Evolutionary conservation across 2,113 vertebrate species (phyloP).

Genomic region (Colaptes auratus): DNA sequence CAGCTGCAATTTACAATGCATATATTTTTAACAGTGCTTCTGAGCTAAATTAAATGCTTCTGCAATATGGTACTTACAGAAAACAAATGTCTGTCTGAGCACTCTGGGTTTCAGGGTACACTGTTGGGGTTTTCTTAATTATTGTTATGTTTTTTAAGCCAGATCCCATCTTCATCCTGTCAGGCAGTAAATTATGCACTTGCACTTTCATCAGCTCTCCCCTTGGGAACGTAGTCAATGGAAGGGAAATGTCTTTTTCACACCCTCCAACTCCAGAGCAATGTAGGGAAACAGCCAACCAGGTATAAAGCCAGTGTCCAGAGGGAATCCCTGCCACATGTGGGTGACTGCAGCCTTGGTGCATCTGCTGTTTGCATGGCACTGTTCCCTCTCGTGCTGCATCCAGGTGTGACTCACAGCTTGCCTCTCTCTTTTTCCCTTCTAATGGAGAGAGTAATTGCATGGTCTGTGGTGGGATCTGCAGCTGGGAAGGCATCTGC

Average conservation of each 20-base stretch:
- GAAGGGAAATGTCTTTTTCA: slow-evolving; percentile 70
- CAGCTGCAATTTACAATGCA: slow-evolving; percentile 69
- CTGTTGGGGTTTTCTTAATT: background rate
- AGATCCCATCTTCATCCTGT: slow-evolving; percentile 63
- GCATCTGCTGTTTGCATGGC: background rate
- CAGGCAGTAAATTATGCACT: slow-evolving; percentile 70
- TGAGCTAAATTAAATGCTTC: slow-evolving; percentile 70
- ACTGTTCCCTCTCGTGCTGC: background rate
- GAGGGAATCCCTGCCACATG: slow-evolving; percentile 16
- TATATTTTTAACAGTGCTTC: slow-evolving; percentile 68
- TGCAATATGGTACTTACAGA: slow-evolving; percentile 58
- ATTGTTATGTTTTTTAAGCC: slow-evolving; percentile 39
- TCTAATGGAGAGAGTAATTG: background rate
- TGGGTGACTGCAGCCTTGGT: slow-evolving; percentile 28
- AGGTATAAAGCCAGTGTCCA: slow-evolving; percentile 9
- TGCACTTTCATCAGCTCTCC: slow-evolving; percentile 67
- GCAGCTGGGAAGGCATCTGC: accelerated
- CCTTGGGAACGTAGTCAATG: slow-evolving; percentile 68
- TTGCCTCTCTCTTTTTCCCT: background rate
- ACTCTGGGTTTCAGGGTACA: slow-evolving; percentile 63
- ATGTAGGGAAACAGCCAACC: slow-evolving; percentile 43
- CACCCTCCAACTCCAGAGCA: slow-evolving; percentile 57
- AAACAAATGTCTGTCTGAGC: slow-evolving; percentile 60
- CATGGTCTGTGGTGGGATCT: background rate
- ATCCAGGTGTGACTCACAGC: background rate